Conservation (phyloP, 2,113 vertebrate genomes). For the Neoarius graeffei region DNA sequence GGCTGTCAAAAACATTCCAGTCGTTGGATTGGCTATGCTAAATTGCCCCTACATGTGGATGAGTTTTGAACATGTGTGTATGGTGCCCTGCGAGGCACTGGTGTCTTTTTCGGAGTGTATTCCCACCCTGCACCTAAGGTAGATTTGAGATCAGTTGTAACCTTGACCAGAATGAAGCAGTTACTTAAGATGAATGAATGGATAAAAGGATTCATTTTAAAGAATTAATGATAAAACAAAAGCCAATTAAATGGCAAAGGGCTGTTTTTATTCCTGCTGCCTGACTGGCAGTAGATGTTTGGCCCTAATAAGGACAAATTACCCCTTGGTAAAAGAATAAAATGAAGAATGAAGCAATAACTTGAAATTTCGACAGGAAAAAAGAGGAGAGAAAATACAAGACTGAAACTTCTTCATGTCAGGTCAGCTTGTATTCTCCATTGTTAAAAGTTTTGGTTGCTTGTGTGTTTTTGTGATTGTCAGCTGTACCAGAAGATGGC, state of each 20-base stretch:
- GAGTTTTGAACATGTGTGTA: neutral
- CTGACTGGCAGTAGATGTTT: neutral
- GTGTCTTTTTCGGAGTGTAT: neutral
- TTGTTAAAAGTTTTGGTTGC: neutral
- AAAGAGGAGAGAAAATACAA: neutral
- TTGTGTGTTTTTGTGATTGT: constrained; percentile 42
- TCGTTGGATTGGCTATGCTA: neutral
- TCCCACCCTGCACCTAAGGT: neutral
- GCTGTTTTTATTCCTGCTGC: neutral
- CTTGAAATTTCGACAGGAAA: neutral
- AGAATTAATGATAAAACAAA: no score
- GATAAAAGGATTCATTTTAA: neutral
- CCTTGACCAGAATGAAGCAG: neutral
- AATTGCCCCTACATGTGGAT: neutral
- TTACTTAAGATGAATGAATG: neutral
- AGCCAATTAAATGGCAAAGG: neutral
- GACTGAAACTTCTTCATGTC: neutral
- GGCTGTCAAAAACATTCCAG: neutral
- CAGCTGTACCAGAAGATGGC: constrained; percentile 82
- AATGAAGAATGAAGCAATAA: neutral
- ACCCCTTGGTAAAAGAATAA: neutral
- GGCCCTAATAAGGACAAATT: neutral
- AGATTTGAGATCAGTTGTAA: neutral
- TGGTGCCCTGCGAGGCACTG: neutral
- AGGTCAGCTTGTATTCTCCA: neutral